Conservation (phyloP, 1,140 invertebrate genomes). For the Sitophilus oryzae region DNA sequence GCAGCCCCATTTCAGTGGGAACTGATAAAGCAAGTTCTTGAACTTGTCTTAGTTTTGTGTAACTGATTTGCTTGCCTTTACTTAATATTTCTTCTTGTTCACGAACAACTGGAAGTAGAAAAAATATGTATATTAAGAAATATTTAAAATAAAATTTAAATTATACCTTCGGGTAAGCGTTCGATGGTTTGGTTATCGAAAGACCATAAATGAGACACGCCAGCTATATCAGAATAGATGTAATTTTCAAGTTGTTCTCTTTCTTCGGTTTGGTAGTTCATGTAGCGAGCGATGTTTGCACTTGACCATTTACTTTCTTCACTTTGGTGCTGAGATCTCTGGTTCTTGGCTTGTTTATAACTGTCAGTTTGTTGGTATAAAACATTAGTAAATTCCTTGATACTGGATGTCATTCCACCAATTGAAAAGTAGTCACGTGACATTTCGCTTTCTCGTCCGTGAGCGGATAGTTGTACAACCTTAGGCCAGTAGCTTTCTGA, state of each 20-base stretch:
- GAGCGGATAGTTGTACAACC: slow-evolving; percentile 41
- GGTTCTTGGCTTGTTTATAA: slow-evolving; percentile 20
- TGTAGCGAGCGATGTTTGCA: slow-evolving; percentile 50
- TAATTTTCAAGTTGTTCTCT: slow-evolving; percentile 53
- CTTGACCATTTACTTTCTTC: slow-evolving; percentile 39
- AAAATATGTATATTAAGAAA: too few relatives aligned
- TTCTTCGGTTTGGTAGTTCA: slow-evolving; percentile 51
- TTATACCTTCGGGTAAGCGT: slow-evolving; percentile 22
- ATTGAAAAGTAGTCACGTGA: slow-evolving; percentile 26
- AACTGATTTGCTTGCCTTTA: slow-evolving; percentile 48
- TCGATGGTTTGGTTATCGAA: slow-evolving; percentile 54
- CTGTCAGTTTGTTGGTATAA: slow-evolving; percentile 33
- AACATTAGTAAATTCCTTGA: slow-evolving; percentile 46
- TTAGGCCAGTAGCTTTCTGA: slow-evolving; percentile 52
- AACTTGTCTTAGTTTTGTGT: slow-evolving; percentile 50
- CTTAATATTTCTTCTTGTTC: slow-evolving; percentile 42
- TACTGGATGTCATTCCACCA: slow-evolving; percentile 47
- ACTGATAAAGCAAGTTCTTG: slow-evolving; percentile 54
- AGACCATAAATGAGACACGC: slow-evolving; percentile 33
- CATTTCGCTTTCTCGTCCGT: slow-evolving; percentile 44
- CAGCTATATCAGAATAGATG: slow-evolving; percentile 36
- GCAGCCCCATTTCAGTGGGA: slow-evolving; percentile 60
- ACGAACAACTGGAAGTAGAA: slow-evolving; percentile 39
- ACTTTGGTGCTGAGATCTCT: slow-evolving; percentile 28
- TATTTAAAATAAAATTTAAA: too few relatives aligned